Evolutionary conservation across 1,140 invertebrate genomes (phyloP), one percentile per base, ranked within the genome.

Genomic region (Philopotamus ludificatus): DNA sequence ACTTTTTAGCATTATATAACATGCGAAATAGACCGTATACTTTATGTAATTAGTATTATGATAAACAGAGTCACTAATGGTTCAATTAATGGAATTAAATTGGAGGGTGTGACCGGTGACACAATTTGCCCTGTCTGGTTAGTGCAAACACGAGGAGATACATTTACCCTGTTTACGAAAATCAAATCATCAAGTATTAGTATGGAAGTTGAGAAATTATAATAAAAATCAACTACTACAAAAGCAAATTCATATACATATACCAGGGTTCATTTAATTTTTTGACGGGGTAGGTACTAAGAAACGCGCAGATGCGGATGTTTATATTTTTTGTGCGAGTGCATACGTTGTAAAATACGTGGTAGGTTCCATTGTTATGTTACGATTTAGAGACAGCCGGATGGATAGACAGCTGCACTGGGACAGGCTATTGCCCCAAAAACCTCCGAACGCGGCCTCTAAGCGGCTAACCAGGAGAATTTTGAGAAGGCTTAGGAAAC

Each of bases 341-440:
- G 28, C 28, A 7, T 34, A 12, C 12, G 28, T 34, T 12, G 4
- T 34, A 34, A 7, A 7, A 7, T 34, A 34, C 28, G 28, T 34
- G 28, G 28, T 34, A 34, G 12, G 4, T 34, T 34, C 28, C 28
- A 34, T 4, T 34, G 28, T 34, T 34, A 12, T 34, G 28, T 7
- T 34, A 12, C 28, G n/a, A 34, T 34, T 34, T 34, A 42, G 34
- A 34, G 34, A 39, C 54, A 57, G 39, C 28, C 28, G 28, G 28
- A 34, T 34, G 12, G 28, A 12, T 12, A 4, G 28, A 34, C 28
- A 57, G 54, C 54, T 57, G 54, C 54, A 34, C 53, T 12, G 12
- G 53, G 26, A 39, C 54, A 57, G 54, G 54, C 54, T 57, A 57
- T 41, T 57, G 54, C 54, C 54, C 54, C 39, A 57, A 39, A 57